Conservation (phyloP, 30 jellyfish, hydroid and myxozoan species). For the Euphysa ruthae region DNA sequence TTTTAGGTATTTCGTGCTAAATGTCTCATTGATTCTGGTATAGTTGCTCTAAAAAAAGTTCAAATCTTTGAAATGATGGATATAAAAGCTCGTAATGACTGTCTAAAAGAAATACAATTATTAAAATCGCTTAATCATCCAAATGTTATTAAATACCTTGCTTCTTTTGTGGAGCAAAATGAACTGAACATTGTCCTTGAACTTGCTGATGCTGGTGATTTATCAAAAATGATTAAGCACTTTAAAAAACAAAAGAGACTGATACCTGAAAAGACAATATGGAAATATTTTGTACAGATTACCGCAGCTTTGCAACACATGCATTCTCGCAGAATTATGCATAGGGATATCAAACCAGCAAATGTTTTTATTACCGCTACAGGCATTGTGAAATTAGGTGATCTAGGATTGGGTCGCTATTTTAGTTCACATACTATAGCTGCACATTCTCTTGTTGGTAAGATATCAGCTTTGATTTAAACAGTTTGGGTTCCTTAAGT, state of each 20-base stretch:
- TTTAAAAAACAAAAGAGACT: slow-evolving; percentile 81
- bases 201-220: slow-evolving; percentile 97
- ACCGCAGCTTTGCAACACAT: slow-evolving; percentile 97
- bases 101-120: slow-evolving; percentile 88
- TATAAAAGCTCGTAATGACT: slow-evolving; percentile 88
- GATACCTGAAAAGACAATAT: slow-evolving; percentile 86
- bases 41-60: slow-evolving; percentile 84
- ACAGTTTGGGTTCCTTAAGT: no score
- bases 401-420: slow-evolving; percentile 86
- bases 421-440: slow-evolving; percentile 97
- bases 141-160: slow-evolving; percentile 85
- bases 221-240: slow-evolving; percentile 94
- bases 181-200: slow-evolving; percentile 87
- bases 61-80: slow-evolving; percentile 97
- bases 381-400: slow-evolving; percentile 93
- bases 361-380: slow-evolving; percentile 90
- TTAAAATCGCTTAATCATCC: slow-evolving; percentile 93
- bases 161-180: slow-evolving; percentile 90
- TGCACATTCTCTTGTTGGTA: slow-evolving; percentile 88
- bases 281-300: slow-evolving; percentile 93
- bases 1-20: slow-evolving; percentile 80
- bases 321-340: slow-evolving; percentile 97
- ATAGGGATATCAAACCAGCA: slow-evolving; percentile 93
- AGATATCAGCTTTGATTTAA: no score
- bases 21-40: slow-evolving; percentile 62